These are phyloP conservation scores for Achatina immaculata DNA, from an alignment of 1,140 invertebrate genomes.

Conservation along the genomic window DNA sequence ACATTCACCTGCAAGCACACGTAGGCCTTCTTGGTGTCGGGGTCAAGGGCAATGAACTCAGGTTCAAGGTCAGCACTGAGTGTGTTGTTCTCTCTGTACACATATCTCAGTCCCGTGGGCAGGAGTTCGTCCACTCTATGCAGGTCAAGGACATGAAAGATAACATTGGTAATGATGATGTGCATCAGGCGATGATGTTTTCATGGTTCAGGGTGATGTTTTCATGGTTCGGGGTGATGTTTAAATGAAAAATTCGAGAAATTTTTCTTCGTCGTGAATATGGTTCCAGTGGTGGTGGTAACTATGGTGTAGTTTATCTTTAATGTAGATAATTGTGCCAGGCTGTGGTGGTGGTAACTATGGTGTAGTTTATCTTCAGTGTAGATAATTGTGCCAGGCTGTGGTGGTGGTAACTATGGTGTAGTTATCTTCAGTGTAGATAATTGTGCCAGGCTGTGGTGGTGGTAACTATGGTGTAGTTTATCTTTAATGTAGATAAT, in stretches of 20 bases:
- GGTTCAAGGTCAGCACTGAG: constrained; percentile 1
- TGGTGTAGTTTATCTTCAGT: not conserved
- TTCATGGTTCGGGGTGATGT: too few relatives aligned
- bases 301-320: not conserved
- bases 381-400: not conserved
- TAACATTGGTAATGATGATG: not conserved
- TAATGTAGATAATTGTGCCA: not conserved
- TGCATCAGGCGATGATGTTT: too few relatives aligned
- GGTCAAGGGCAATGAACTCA: not conserved
- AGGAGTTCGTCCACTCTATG: constrained; percentile 1
- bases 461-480: not conserved
- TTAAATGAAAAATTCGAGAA: too few relatives aligned
- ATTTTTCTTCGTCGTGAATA: too few relatives aligned
- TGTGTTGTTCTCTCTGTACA: constrained; percentile 11
- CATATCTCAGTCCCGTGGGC: not conserved
- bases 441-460: not conserved
- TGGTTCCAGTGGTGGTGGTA: not conserved
- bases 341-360: not conserved
- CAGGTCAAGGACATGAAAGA: not conserved
- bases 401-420: not conserved
- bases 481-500: not conserved
- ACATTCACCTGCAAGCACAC: not conserved
- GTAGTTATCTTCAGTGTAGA: not conserved
- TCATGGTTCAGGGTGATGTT: too few relatives aligned
- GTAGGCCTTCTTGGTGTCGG: constrained; percentile 1